Percentiles rank a stretch among this genome's conserved stretches.
Conservation (phyloP, 23 tunicate species). For the Oikopleura vanhoeffeni region DNA sequence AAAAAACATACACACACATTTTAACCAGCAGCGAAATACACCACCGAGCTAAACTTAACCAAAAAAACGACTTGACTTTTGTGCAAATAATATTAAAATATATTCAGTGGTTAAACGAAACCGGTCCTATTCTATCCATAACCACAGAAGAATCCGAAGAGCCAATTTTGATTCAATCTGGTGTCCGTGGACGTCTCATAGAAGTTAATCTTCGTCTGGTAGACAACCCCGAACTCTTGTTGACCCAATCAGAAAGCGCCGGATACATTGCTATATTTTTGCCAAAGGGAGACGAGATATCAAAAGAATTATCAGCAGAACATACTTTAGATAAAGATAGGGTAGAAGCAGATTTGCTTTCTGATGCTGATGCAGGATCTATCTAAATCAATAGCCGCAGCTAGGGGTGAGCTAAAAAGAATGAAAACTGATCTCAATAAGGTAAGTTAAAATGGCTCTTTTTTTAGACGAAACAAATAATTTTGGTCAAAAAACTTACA, state of each 20-base stretch:
- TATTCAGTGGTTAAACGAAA: conserved; percentile 14
- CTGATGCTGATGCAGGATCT: conserved; percentile 10
- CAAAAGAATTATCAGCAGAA: not conserved
- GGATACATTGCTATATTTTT: not conserved
- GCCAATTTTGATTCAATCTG: conserved; percentile 1
- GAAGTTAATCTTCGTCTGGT: not conserved
- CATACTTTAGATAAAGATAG: not conserved
- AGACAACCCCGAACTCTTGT: not conserved
- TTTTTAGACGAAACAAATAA: too few species aligned
- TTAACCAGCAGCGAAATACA: too few species aligned
- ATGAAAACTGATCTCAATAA: not conserved
- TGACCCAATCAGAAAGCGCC: not conserved
- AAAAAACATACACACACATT: too few species aligned
- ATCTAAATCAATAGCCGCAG: not conserved
- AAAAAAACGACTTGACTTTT: too few species aligned
- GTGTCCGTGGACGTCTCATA: not conserved
- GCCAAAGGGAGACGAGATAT: not conserved
- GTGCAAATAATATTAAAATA: too few species aligned
- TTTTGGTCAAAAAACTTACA: too few species aligned
- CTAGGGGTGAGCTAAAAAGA: conserved; percentile 11
- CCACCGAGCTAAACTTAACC: too few species aligned
- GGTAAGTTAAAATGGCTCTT: too few species aligned
- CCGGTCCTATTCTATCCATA: not conserved
- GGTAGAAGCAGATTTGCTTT: not conserved
- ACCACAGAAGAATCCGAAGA: not conserved